Evolutionary conservation across 2,797 vertebrate genomes (phyloP), one percentile per base, ranked within the genome.

Genomic region (Prunella strophiata): DNA sequence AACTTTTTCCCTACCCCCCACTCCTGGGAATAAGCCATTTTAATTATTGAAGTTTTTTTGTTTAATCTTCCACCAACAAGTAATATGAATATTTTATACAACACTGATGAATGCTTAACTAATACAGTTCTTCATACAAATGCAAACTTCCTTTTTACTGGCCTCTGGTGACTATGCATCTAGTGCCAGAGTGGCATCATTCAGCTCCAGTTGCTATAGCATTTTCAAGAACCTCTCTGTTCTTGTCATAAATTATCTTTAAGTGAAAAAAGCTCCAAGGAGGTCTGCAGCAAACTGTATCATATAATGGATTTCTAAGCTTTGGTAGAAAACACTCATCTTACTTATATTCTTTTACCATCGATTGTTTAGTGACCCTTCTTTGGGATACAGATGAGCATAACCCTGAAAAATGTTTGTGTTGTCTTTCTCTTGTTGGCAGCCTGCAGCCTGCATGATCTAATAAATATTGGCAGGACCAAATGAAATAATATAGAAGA

Each of bases 181-280:
- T 96, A 97, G 94, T 93, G 94, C 97, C 97, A 91, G 97, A 97
- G 97, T 97, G 95, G 96, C 91, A 98, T 98, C 98, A 97, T 98
- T 98, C 98, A 98, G 98, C 96, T 98, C 97, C 98, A 99, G 99
- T 99, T 99, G 98, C 99, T 99, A 99, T 99, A 99, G 99, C 98
- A 98, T 99, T 99, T 98, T 99, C 98, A 99, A 99, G 99, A 98
- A 99, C 98, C 98, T 98, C 98, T 98, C 98, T 98, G 98, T 98
- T 98, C 99, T 99, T 98, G 98, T 99, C 98, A 99, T 99, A 99
- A 99, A 99, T 99, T 99, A 99, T 98, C 98, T 98, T 99, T 98
- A 98, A 99, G 99, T 99, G 99, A 99, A 99, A 98, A 98, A 98
- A 98, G 98, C 98, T 99, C 98, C 98, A 98, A 98, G 96, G 98